Percentiles rank a stretch among this genome's conserved stretches.
Conservation (phyloP, 1,140 invertebrate species). For the Mamestra configurata region DNA sequence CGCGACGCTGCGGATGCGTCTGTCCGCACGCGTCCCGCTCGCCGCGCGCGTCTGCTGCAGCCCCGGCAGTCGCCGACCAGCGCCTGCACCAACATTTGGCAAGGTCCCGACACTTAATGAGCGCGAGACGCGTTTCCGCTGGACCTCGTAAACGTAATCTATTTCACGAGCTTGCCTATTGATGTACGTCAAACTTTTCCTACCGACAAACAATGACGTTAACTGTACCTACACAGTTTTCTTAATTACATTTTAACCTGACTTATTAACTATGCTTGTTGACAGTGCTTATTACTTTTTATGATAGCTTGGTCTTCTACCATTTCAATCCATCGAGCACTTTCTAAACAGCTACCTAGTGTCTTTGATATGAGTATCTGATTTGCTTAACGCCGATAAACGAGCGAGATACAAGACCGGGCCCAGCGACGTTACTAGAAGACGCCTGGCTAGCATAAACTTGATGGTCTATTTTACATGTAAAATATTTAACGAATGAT, state of each 20-base stretch:
- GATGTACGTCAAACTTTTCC: conserved; percentile 53
- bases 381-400: conserved; percentile 1
- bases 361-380: not conserved
- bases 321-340: not conserved
- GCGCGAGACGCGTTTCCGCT: conserved; percentile 54
- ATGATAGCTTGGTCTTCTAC: not conserved
- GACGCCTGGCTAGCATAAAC: not conserved
- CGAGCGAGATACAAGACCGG: not conserved
- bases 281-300: not conserved
- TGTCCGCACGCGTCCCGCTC: conserved; percentile 58
- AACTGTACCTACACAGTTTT: not conserved
- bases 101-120: conserved; percentile 54
- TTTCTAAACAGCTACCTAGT: not conserved
- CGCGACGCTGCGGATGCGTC: conserved; percentile 72
- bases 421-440: not conserved
- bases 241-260: not conserved
- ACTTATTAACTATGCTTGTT: not conserved
- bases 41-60: conserved; percentile 37
- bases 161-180: conserved; percentile 49
- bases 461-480: not conserved
- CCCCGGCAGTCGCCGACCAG: not conserved
- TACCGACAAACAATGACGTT: conserved; percentile 1
- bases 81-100: conserved; percentile 61
- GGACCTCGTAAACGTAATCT: conserved; percentile 42
- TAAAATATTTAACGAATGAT: conserved; percentile 17